Conservation (phyloP, 2,797 vertebrate species). For the Chiroxiphia lanceolata region DNA sequence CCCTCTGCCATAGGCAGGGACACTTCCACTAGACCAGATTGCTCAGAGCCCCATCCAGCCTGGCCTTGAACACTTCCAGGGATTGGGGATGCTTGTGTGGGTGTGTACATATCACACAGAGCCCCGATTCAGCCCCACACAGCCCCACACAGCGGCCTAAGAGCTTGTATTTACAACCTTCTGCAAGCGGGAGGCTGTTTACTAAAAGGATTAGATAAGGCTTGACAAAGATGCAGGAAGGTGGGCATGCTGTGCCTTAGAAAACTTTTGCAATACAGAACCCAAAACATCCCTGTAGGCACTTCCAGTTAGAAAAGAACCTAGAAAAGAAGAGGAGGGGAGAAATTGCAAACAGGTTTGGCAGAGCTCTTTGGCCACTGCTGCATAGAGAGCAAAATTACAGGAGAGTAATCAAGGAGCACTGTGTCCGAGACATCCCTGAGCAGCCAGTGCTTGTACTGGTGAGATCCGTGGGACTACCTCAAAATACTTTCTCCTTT, state of each 20-base stretch:
- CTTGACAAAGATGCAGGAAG: slow-evolving; percentile 22
- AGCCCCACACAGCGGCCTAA: background rate
- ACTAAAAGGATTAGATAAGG: slow-evolving; percentile 35
- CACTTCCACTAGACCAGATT: background rate
- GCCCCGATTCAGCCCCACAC: background rate
- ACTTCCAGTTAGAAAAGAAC: background rate
- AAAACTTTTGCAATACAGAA: background rate
- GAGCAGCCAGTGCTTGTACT: background rate
- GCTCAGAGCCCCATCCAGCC: background rate
- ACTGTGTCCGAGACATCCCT: background rate
- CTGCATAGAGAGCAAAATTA: background rate
- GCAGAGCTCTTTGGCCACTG: background rate
- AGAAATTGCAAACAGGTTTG: background rate
- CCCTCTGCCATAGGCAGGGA: background rate
- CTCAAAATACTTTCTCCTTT: background rate
- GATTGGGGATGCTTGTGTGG: background rate
- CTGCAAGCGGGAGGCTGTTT: background rate
- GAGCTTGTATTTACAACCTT: background rate
- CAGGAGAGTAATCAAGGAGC: background rate
- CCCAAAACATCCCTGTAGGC: background rate
- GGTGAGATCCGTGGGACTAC: background rate
- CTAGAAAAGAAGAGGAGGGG: background rate
- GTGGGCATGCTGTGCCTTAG: slow-evolving; percentile 21
- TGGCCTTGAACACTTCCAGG: background rate
- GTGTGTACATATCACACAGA: background rate